Evolutionary conservation across 1,140 invertebrate genomes (phyloP).

Genomic region (Drosophila melanica): DNA sequence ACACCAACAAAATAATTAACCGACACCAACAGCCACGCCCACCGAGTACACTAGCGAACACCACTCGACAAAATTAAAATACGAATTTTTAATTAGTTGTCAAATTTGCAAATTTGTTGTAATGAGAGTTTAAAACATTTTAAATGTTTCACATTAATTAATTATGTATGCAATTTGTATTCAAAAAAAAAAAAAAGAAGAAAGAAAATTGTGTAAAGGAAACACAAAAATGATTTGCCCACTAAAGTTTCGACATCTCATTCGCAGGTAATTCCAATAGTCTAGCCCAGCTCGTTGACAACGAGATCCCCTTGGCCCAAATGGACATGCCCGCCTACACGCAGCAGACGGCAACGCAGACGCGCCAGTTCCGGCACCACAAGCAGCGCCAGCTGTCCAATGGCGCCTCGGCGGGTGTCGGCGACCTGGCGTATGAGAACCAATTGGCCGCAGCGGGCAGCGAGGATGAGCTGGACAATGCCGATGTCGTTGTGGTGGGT

Average conservation of each 20-base stretch:
- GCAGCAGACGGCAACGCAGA: constrained; percentile 64
- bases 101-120: constrained; percentile 78
- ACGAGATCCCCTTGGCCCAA: constrained; percentile 87
- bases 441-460: constrained; percentile 66
- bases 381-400: constrained; percentile 65
- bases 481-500: constrained; percentile 72
- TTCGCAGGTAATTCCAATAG: constrained; percentile 41
- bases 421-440: constrained; percentile 66
- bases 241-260: constrained; percentile 26
- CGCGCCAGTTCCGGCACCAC: constrained; percentile 73
- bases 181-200: constrained; percentile 34
- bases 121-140: constrained; percentile 71
- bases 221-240: constrained; percentile 6
- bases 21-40: constrained; percentile 12
- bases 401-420: constrained; percentile 33
- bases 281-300: constrained; percentile 87
- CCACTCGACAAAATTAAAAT: constrained; percentile 61
- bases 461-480: constrained; percentile 71
- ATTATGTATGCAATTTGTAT: constrained; percentile 55
- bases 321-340: constrained; percentile 77
- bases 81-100: constrained; percentile 76
- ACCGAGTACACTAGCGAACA: constrained; percentile 50
- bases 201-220: too few relatives aligned
- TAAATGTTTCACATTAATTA: constrained; percentile 62
- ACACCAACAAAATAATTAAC: constrained; percentile 38